phyloP scores from a whole-genome alignment of 2,888 invertebrate species.

The Scaeva pyrastri region DNA sequence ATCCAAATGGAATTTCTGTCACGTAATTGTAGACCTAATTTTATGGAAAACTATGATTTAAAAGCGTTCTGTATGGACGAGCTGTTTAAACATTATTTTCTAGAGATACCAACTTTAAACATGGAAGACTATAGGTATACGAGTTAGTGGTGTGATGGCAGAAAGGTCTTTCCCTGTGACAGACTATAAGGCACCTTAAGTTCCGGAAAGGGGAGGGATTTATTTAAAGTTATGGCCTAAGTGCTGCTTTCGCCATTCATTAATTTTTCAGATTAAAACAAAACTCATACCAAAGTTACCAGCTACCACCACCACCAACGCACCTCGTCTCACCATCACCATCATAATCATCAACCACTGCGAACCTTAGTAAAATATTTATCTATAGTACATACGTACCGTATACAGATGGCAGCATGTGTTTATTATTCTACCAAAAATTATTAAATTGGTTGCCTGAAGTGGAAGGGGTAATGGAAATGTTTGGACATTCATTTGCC shows the following conservation, averaged over 20 bases:
- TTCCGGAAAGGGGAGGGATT: neutral
- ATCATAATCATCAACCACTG: neutral
- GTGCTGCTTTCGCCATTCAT: constrained; percentile 51
- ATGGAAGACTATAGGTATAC: no score
- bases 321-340: neutral
- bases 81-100: constrained; percentile 30
- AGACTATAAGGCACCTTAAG: neutral
- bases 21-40: constrained; percentile 71
- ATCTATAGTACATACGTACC: neutral
- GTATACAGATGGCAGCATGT: constrained; percentile 47
- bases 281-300: neutral
- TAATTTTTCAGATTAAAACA: constrained; percentile 62
- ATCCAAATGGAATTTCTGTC: constrained; percentile 49
- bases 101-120: constrained; percentile 10
- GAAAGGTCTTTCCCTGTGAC: neutral
- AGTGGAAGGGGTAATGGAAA: constrained; percentile 9
- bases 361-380: constrained; percentile 7
- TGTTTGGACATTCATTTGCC: constrained; percentile 27
- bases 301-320: neutral
- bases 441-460: constrained; percentile 38
- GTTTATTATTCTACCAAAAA: constrained; percentile 50
- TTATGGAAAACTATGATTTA: constrained; percentile 68
- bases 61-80: constrained; percentile 32
- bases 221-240: constrained; percentile 50
- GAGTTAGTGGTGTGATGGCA: no score